These are phyloP conservation scores for Vanessa cardui DNA, from an alignment of 2,888 invertebrate genomes.

Conservation along the genomic window DNA sequence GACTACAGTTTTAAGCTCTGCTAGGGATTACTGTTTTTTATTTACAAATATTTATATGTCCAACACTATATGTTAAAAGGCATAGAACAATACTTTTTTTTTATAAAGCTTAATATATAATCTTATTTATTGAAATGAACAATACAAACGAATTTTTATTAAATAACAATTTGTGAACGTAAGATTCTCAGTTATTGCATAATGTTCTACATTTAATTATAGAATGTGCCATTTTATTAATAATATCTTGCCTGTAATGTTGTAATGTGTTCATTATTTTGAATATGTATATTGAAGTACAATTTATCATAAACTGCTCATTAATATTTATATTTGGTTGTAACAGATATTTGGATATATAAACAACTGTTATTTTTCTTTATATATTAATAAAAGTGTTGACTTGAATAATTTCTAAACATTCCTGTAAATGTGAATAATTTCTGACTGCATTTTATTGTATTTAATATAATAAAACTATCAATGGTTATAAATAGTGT, in stretches of 20 bases:
- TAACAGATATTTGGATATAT: slow-evolving; percentile 3
- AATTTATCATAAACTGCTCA: background rate
- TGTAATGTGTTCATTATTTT: background rate
- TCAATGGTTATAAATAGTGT: slow-evolving; percentile 12
- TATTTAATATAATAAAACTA: slow-evolving; percentile 21
- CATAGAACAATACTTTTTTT: no score
- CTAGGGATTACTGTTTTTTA: background rate
- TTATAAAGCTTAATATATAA: no score
- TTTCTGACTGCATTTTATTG: slow-evolving; percentile 22
- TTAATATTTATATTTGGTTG: slow-evolving; percentile 9
- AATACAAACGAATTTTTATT: no score
- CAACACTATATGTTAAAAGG: no score
- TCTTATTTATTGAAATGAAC: no score
- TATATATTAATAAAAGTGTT: slow-evolving; percentile 16
- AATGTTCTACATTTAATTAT: background rate
- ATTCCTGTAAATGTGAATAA: slow-evolving; percentile 30
- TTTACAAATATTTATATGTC: no score
- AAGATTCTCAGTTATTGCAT: no score
- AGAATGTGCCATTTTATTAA: slow-evolving; percentile 14
- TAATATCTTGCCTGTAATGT: slow-evolving; percentile 13
- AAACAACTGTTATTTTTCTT: slow-evolving; percentile 1
- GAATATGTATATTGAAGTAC: background rate
- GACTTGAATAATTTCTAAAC: slow-evolving; percentile 18
- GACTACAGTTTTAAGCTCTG: background rate
- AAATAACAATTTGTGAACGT: no score